Evolutionary conservation across 30 jellyfish, hydroid and myxozoan species (phyloP), one percentile per base, ranked within the genome.

Genomic region (Aurelia coerulea): DNA sequence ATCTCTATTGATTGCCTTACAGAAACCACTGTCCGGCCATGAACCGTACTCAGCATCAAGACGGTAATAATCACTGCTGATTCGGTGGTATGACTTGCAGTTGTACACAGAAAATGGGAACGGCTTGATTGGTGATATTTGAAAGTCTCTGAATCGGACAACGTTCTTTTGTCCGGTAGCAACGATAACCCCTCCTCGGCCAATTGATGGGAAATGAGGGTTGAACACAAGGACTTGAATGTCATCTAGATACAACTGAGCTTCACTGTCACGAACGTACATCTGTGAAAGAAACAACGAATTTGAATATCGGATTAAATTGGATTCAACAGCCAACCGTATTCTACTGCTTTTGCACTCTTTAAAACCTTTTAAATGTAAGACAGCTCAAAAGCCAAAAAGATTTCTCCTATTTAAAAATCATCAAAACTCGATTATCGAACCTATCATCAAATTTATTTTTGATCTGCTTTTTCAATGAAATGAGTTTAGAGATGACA

Each of bases 21-120:
- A 90, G 62, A 90, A 90, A 0, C 97, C 97, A 73, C 83, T 92
- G 67, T 83, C 90, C 52, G 97, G 97, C 97, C 97, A 90, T 11
- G 87, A 34, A 5, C 92, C 95, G 64, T 77, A 58, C 63, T 53
- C 73, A 1, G 91, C 95, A 58, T 90, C 95, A 35, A 84, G 81
- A 0, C 85, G 93, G 52, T 80, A 90, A 52, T 83, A 90, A n/a
- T 77, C 86, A 35, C 35, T 62, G 81, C 94, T 88, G 16, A 90
- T 58, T 58, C 76, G 74, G 82, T 84, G 53, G 65, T 85, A 79
- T 10, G 96, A 91, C 62, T 74, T 79, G 84, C 97, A 91, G 66
- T 88, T 84, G 58, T 83, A 83, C 69, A 91, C 75, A 9, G 84
- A 23, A 50, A 84, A 91, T 17, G 87, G 88, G 18, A 46, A 74